phyloP scores from a whole-genome alignment of 2,113 vertebrate genomes.

The Pterocles gutturalis region DNA sequence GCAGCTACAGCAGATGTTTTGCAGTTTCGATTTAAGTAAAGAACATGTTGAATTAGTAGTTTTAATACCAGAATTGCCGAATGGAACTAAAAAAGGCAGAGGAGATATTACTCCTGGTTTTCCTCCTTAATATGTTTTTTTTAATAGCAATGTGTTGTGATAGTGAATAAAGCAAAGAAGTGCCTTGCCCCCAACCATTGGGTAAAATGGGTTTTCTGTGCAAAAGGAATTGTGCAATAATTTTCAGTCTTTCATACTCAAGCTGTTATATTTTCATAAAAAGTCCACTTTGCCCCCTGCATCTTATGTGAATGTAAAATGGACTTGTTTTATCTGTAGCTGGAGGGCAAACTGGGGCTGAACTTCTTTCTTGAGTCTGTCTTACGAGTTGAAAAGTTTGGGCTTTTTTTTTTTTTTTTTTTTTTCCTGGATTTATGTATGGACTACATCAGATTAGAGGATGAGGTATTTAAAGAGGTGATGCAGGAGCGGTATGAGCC shows the following conservation, averaged over 20 bases:
- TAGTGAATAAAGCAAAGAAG: neutral
- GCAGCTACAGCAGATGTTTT: neutral
- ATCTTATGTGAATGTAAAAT: neutral
- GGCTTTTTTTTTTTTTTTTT: no score
- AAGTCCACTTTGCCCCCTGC: neutral
- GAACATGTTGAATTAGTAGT: neutral
- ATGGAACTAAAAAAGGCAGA: neutral
- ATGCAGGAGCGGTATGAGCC: fast-evolving
- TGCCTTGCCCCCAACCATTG: fast-evolving
- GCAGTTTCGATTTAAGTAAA: conserved; percentile 11
- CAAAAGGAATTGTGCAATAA: neutral
- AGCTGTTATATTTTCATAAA: neutral
- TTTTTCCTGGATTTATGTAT: neutral
- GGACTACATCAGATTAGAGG: neutral
- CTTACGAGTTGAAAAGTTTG: neutral
- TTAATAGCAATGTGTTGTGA: neutral
- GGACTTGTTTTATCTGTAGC: neutral
- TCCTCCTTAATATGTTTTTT: neutral
- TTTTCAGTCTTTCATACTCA: neutral
- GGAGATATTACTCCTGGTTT: neutral
- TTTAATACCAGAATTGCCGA: neutral
- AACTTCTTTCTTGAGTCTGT: neutral
- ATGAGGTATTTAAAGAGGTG: neutral
- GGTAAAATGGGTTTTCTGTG: neutral
- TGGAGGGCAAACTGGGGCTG: neutral